Conservation (phyloP, 2,888 invertebrate genomes). For the Diogma glabrata region DNA sequence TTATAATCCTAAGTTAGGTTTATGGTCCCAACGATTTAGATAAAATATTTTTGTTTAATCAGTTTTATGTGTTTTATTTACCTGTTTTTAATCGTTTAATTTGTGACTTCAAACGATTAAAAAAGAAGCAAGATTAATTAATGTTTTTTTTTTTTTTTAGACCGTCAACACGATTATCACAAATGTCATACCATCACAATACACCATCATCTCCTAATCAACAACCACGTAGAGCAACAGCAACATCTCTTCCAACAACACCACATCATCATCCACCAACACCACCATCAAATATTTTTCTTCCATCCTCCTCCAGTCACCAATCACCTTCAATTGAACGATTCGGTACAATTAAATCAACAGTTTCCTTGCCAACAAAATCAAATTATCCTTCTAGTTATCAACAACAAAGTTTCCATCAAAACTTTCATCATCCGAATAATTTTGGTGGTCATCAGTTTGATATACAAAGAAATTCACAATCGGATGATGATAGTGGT, state of each 20-base stretch:
- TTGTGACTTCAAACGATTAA: too few species aligned
- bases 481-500: constrained; percentile 95
- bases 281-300: constrained; percentile 15
- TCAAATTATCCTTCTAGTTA: too few species aligned
- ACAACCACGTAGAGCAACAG: constrained; percentile 10
- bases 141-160: constrained; percentile 15
- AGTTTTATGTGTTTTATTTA: too few species aligned
- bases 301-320: constrained; percentile 5
- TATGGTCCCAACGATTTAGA: too few species aligned
- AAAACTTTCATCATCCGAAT: background rate
- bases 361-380: too few species aligned
- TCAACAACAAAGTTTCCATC: constrained; percentile 15
- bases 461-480: constrained; percentile 74
- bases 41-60: too few species aligned
- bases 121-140: too few species aligned
- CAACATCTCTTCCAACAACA: constrained; percentile 28
- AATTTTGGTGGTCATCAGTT: constrained; percentile 27
- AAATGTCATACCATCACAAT: constrained; percentile 19
- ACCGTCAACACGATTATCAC: constrained; percentile 18
- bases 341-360: too few species aligned
- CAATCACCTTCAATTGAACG: background rate
- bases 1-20: too few species aligned
- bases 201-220: constrained; percentile 16
- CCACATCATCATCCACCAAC: constrained; percentile 30
- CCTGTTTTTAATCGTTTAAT: too few species aligned